Conservation (phyloP, 2,797 vertebrate species). For the Mus spretus region DNA sequence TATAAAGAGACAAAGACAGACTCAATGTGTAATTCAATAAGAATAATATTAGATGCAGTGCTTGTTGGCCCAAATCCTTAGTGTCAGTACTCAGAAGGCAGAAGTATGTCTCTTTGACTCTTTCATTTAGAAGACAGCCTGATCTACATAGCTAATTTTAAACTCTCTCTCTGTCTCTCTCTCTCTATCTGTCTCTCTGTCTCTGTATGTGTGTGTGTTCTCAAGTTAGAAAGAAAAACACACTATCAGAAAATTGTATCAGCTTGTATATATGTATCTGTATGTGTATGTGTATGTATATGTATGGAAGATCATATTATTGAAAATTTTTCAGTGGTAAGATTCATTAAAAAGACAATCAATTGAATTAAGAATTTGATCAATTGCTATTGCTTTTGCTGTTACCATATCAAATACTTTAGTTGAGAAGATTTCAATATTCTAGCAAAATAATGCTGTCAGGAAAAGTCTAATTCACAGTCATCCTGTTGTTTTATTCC, state of each 20-base stretch:
- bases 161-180: not conserved
- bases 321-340: not conserved
- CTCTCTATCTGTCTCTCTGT: no score
- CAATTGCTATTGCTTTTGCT: not conserved
- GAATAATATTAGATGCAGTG: not conserved
- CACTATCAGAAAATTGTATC: not conserved
- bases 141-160: not conserved
- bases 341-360: not conserved
- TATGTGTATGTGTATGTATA: no score
- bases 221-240: not conserved
- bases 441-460: not conserved
- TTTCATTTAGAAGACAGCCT: not conserved
- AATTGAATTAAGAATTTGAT: not conserved
- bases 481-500: not conserved
- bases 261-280: not conserved
- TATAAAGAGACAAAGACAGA: not conserved
- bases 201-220: not conserved
- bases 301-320: not conserved
- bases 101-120: not conserved
- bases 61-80: not conserved
- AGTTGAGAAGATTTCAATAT: not conserved
- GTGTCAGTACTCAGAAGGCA: not conserved
- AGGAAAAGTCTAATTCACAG: not conserved
- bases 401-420: constrained; percentile 35
- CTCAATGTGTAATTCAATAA: not conserved